Evolutionary conservation across 1,140 invertebrate species (phyloP), one percentile per base, ranked within the genome.

Genomic region (Ips typographus): DNA sequence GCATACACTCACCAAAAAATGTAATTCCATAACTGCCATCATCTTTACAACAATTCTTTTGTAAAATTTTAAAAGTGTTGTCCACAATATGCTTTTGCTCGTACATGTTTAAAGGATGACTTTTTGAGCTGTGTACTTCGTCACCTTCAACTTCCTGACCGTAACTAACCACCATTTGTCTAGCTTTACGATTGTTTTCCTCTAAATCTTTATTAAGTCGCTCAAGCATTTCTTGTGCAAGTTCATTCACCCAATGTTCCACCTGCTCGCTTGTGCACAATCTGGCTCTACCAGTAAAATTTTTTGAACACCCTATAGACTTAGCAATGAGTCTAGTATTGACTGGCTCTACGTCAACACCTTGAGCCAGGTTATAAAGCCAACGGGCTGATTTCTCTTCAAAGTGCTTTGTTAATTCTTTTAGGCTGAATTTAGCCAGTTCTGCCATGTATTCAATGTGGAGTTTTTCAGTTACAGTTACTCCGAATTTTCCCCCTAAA

Each of bases 251-350:
- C 95, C 95, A 98, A 77, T 91, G 89, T 51, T 84, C 83, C 56
- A 96, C 86, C 72, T 89, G 87, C 63, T 92, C 86, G 65, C 86
- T 80, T 1, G 88, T 89, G 2, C 82, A 81, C 22, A 98, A 85
- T n/a, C 89, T 87, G 70, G 87, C 86, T 79, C 89, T 90, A 0
- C 95, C 96, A 7, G 87, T 86, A 80, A 99, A 98, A 74, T 92
- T 94, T 83, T 98, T 98, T 76, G 93, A 95, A 77, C 95, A 97
- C 0, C 94, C 96, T 73, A 98, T 96, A 43, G 94, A 98, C 80
- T 98, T 98, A 1, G 94, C 85, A 57, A 95, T 86, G 69, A 95
- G 87, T 75, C 94, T 84, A 0, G 89, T 85, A 65, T 85, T 90
- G 0, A 98, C 96, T 39, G 90, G 88, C 77, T 98, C 96, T 71